These are phyloP conservation scores for Megaustenia siamemsis DNA, from an alignment of 2,888 invertebrate species.

Conservation along the genomic window DNA sequence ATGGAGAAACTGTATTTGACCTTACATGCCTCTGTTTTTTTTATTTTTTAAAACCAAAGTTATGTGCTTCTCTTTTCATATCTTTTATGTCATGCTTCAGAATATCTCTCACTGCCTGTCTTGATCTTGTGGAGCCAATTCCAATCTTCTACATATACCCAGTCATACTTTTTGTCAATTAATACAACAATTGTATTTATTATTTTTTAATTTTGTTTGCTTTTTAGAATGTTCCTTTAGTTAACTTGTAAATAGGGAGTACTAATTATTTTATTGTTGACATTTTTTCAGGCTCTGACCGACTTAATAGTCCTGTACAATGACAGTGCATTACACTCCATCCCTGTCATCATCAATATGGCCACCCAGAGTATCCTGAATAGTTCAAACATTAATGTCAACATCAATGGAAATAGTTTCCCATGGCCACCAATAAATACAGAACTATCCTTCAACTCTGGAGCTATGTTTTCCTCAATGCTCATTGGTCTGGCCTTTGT, in stretches of 20 bases:
- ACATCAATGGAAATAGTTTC: slow-evolving; percentile 59
- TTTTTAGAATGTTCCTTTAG: too few relatives aligned
- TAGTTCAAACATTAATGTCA: background rate
- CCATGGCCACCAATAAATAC: slow-evolving; percentile 64
- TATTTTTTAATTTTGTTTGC: too few relatives aligned
- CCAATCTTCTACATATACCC: too few relatives aligned
- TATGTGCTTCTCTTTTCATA: too few relatives aligned
- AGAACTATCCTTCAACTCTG: slow-evolving; percentile 83
- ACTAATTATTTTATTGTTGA: background rate
- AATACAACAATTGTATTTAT: too few relatives aligned
- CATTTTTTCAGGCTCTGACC: slow-evolving; percentile 30
- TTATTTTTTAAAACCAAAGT: too few relatives aligned
- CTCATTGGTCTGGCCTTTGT: slow-evolving; percentile 91
- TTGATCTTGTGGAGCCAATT: too few relatives aligned
- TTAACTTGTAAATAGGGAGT: background rate
- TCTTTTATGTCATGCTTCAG: too few relatives aligned
- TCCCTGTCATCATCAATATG: slow-evolving; percentile 83
- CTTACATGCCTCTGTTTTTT: too few relatives aligned
- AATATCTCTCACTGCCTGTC: too few relatives aligned
- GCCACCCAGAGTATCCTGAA: slow-evolving; percentile 66
- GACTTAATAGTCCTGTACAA: slow-evolving; percentile 81
- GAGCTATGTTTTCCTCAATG: slow-evolving; percentile 87
- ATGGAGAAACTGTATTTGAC: too few relatives aligned
- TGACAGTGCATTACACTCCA: slow-evolving; percentile 88
- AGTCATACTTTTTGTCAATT: too few relatives aligned